phyloP scores from a whole-genome alignment of 2,113 vertebrate genomes.

The Aegithalos caudatus region DNA sequence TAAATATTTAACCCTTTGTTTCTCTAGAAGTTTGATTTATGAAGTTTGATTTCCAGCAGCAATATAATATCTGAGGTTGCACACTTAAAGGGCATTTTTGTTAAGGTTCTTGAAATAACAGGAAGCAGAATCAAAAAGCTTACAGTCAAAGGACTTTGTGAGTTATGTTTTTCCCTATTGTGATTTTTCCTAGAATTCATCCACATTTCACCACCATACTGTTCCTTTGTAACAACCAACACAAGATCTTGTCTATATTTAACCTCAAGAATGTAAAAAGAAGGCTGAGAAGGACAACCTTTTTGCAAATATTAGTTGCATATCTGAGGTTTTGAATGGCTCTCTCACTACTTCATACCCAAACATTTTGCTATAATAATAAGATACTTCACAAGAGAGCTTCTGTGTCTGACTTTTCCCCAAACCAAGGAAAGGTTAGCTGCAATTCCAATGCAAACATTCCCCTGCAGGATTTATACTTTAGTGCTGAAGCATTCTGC shows the following conservation, averaged over 20 bases:
- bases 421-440: not conserved
- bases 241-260: not conserved
- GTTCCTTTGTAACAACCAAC: not conserved
- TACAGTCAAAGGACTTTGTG: not conserved
- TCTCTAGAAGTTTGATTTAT: not conserved
- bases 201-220: not conserved
- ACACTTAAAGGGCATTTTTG: not conserved
- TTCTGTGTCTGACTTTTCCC: not conserved
- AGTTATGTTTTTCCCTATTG: not conserved
- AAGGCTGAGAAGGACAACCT: not conserved
- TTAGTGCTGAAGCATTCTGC: not conserved
- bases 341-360: not conserved
- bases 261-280: not conserved
- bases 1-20: not conserved
- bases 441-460: not conserved
- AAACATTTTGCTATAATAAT: not conserved
- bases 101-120: not conserved
- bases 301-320: not conserved
- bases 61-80: not conserved
- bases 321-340: not conserved
- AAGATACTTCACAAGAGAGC: not conserved
- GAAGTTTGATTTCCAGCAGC: not conserved
- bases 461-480: not conserved
- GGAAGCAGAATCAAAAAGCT: not conserved
- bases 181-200: constrained; percentile 53